Base-by-base conservation (phyloP, 1,140 invertebrate genomes). In the Penaeus vannamei region DNA sequence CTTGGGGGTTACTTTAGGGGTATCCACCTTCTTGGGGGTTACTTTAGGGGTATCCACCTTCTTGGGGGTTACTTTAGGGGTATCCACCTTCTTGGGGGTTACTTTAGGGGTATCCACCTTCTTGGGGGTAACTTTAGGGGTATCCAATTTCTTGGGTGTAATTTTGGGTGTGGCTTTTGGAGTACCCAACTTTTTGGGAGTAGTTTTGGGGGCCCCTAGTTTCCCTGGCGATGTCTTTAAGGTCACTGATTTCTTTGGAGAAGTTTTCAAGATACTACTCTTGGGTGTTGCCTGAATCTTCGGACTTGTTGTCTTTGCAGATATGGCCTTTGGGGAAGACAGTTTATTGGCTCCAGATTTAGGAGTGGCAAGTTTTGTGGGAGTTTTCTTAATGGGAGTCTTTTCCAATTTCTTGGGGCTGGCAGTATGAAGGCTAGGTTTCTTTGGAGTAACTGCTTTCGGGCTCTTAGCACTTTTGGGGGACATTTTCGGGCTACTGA, bases 1-100 rank as follows among this genome's bases (percentile, higher is more conserved):
- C 53, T 82, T 80, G 72, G 88, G 77, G 12, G 88, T 29, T 1
- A 4, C 0, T 5, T 86, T 66, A 19, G 61, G 69, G 53, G 53
- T 53, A 72, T 20, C n/a, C 19, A 12, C 59, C 36, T 62, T 84
- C 42, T 53, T 29, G 14, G 72, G n/a, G 12, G 60, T 42, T 46
- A 60, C 26, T 29, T 69, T 81, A 26, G 79, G 79, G 5, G 77
- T 32, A 4, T 23, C 14, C 29, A 61, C 8, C n/a, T 26, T 88
- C 46, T 84, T 79, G 53, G 87, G 66, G n/a, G 82, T 42, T 53
- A 5, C n/a, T 36, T 64, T 66, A 17, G n/a, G 61, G 5, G 23
- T 76, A 23, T 26, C 26, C 5, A 36, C 7, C 20, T 32, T 32
- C 8, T 76, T 36, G n/a, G n/a, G 19, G 32, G 19, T 36, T 2